Evolutionary conservation across 53 echinoderm and acorn worm genomes (phyloP).

Genomic region (Zoroaster sp.): DNA sequence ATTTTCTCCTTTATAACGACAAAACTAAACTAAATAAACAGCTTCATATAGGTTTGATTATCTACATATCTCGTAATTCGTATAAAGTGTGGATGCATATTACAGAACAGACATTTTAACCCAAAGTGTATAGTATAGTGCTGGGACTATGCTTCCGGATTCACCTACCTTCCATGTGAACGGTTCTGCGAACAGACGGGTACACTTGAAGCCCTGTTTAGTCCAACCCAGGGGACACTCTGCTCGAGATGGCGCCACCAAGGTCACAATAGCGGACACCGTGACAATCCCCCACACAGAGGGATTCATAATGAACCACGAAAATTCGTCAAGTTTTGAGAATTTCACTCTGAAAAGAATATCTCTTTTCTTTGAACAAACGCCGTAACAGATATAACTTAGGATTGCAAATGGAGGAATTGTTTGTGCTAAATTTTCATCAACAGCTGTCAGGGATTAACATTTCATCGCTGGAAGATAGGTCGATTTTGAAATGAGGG

Average conservation of each 20-base stretch:
- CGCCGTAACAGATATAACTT: background rate
- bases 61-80: too few species aligned
- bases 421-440: background rate
- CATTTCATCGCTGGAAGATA: background rate
- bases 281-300: background rate
- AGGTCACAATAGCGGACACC: background rate
- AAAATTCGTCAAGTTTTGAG: background rate
- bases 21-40: too few species aligned
- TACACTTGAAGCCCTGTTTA: conserved; percentile 9
- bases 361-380: background rate
- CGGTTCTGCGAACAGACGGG: background rate
- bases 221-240: conserved; percentile 14
- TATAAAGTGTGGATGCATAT: too few species aligned
- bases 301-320: conserved; percentile 14
- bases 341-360: background rate
- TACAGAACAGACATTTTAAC: too few species aligned
- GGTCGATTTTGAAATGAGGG: background rate
- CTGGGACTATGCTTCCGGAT: too few species aligned
- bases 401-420: background rate
- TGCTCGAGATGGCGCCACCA: conserved; percentile 13
- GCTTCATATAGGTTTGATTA: too few species aligned
- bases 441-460: background rate
- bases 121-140: too few species aligned
- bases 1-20: too few species aligned
- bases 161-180: conserved; percentile 18